Evolutionary conservation across 1,140 invertebrate species (phyloP), one percentile per base, ranked within the genome.

Genomic region (Telenomus remus): DNA sequence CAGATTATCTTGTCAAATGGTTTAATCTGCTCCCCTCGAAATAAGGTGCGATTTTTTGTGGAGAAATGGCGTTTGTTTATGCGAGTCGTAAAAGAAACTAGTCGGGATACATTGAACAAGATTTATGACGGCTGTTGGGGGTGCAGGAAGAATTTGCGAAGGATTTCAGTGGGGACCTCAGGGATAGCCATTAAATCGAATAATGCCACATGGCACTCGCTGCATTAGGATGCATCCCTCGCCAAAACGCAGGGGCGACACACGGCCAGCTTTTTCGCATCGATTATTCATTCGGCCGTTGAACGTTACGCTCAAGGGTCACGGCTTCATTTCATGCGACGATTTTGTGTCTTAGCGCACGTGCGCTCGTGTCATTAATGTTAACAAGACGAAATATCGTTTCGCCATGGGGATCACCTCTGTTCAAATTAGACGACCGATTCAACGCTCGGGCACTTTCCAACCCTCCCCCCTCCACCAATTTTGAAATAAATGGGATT

Each of bases 181-280:
- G 51, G 19, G 39, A 14, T 19, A 15, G 44, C 73, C 55, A 70
- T 65, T 76, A 70, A 76, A 70, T 66, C 44, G 55, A 13, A 57
- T 37, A 76, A 56, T 39, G 37, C 50, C 73, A 66, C 51, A 76
- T 70, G 66, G 50, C 73, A 55, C 50, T 65, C 3, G 66, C 37
- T 43, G 49, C 60, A 71, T 76, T 71, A 56, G 34, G 60, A 76
- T 76, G 66, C 65, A 65, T 42, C 73, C 66, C 66, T 75, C 70
- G 54, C 49, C 37, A 55, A 39, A 11, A 49, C 15, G 35, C 47
- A 48, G 13, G 14, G 10, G 12, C 46, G 19, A 27, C 2, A 6
- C 53, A 12, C 47, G 44, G 48, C 42, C 56, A 44, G 57, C 53
- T 73, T 73, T 65, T 73, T 73, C 33, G 43, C 50, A 65, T 73